phyloP scores from a whole-genome alignment of 2,797 vertebrate genomes.

The Hephaestus fuliginosus region DNA sequence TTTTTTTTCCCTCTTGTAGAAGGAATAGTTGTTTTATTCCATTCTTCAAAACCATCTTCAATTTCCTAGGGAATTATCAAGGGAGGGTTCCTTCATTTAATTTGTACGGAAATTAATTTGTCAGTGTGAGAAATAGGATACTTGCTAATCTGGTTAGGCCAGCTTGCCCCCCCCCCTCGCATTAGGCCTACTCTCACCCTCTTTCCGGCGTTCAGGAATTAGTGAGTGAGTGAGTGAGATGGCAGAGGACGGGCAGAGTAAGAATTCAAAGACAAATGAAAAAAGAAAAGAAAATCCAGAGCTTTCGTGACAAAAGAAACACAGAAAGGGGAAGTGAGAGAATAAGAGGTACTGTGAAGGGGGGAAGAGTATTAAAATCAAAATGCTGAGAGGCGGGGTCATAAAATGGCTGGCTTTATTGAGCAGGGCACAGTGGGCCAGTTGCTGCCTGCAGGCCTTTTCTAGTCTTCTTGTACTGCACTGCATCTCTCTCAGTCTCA shows the following conservation, averaged over 20 bases:
- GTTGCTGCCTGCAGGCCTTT: conserved; percentile 60
- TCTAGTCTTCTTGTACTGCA: conserved; percentile 40
- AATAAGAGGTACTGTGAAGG: neutral
- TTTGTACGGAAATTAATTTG: conserved; percentile 80
- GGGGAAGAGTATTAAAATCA: conserved; percentile 74
- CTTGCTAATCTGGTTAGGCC: conserved; percentile 72
- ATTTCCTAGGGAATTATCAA: conserved; percentile 77
- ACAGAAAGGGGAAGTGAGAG: conserved; percentile 28
- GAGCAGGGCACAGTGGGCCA: conserved; percentile 64
- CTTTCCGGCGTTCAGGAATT: neutral
- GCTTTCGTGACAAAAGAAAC: conserved; percentile 34
- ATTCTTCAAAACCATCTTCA: conserved; percentile 68
- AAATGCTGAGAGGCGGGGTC: conserved; percentile 67
- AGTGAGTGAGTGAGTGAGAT: conserved; percentile 3
- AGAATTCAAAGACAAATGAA: conserved; percentile 30
- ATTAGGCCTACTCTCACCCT: conserved; percentile 7
- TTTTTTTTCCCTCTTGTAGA: conserved; percentile 49
- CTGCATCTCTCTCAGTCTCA: conserved; percentile 32
- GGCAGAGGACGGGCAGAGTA: conserved; percentile 6
- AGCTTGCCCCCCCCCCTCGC: conserved; percentile 14
- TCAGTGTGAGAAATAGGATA: conserved; percentile 75
- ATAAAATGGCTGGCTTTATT: conserved; percentile 76
- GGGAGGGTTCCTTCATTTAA: conserved; percentile 73
- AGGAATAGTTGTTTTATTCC: conserved; percentile 69
- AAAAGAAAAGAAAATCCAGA: conserved; percentile 8